Evolutionary conservation across 2,888 invertebrate genomes (phyloP).

Genomic region (Piscicola geometra): DNA sequence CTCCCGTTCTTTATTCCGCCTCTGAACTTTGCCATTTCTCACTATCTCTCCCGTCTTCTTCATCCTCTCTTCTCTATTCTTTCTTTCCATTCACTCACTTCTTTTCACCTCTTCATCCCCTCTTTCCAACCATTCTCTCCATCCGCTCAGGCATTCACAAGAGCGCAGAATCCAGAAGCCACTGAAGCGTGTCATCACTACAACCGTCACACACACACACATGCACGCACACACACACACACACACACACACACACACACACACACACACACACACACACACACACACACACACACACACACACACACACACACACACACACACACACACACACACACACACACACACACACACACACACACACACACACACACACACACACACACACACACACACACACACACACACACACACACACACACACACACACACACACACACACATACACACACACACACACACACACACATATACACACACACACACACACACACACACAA

Average conservation of each 20-base stretch:
- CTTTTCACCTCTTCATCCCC: too few species aligned
- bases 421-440: constrained; percentile 14
- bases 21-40: too few species aligned
- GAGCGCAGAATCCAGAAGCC: neutral
- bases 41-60: too few species aligned
- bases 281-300: constrained; percentile 36
- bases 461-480: constrained; percentile 11
- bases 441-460: constrained; percentile 9
- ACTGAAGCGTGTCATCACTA: neutral
- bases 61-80: too few species aligned
- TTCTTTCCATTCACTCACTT: too few species aligned
- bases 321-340: constrained; percentile 35
- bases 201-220: constrained; percentile 11
- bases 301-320: constrained; percentile 31
- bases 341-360: constrained; percentile 33
- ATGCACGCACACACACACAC: constrained; percentile 28
- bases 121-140: too few species aligned
- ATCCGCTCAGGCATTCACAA: too few species aligned
- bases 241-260: constrained; percentile 27
- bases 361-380: constrained; percentile 35
- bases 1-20: too few species aligned
- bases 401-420: constrained; percentile 23
- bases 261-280: constrained; percentile 32
- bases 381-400: constrained; percentile 34
- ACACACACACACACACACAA: neutral